Conservation (phyloP, 2,113 vertebrate species). For the Neofelis nebulosa region DNA sequence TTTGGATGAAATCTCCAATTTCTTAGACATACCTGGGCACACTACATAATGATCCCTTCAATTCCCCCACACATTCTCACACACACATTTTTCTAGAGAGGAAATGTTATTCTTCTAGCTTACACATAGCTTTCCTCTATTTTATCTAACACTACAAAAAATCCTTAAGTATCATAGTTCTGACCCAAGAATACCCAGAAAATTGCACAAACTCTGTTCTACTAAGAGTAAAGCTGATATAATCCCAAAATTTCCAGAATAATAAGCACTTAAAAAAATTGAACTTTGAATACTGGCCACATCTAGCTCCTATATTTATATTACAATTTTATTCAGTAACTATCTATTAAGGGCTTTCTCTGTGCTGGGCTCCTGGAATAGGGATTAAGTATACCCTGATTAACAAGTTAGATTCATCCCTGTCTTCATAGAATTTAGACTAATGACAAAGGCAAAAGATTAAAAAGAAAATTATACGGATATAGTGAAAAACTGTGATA, state of each 20-base stretch:
- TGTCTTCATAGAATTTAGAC: background rate
- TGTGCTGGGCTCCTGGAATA: background rate
- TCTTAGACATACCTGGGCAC: background rate
- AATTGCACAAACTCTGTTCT: background rate
- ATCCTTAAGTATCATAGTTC: background rate
- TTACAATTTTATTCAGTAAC: background rate
- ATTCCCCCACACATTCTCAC: fast-evolving
- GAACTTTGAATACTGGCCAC: background rate
- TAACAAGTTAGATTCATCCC: background rate
- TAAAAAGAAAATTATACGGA: background rate
- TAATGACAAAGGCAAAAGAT: background rate
- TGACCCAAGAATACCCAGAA: background rate
- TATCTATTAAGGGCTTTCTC: background rate
- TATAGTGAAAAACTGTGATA: background rate
- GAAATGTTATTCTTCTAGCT: background rate
- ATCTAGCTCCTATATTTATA: background rate
- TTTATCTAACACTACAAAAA: background rate
- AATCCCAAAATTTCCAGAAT: background rate
- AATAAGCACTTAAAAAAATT: background rate
- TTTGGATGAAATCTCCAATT: background rate
- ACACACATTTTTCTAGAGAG: background rate
- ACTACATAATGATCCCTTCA: background rate
- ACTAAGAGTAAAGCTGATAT: background rate
- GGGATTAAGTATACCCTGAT: background rate
- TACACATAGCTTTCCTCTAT: background rate